Evolutionary conservation across 2,888 invertebrate species (phyloP).

Genomic region (Caenorhabditis sp.): DNA sequence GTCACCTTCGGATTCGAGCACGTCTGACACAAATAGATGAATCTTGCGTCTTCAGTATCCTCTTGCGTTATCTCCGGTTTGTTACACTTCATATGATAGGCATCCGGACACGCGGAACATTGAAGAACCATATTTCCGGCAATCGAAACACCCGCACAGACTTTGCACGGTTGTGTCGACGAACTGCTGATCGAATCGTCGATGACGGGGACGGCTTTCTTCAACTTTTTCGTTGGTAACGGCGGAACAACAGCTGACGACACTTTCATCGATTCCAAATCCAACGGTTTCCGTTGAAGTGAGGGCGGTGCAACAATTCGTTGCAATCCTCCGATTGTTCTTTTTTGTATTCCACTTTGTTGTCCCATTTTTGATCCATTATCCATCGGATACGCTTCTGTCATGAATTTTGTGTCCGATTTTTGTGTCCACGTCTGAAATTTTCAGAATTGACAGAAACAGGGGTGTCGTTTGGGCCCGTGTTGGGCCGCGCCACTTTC

Average conservation of each 20-base stretch:
- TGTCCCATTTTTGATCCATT: not conserved
- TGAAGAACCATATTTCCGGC: conserved; percentile 24
- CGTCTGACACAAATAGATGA: conserved; percentile 16
- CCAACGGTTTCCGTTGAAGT: not conserved
- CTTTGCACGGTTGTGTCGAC: conserved; percentile 24
- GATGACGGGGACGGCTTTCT: conserved; percentile 37
- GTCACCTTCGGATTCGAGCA: conserved; percentile 6
- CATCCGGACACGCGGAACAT: conserved; percentile 16
- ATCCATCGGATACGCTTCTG: not conserved
- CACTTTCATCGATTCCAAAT: not conserved
- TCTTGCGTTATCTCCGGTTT: conserved; percentile 25
- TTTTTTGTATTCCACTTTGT: not conserved
- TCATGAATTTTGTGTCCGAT: not conserved
- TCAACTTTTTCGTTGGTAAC: conserved; percentile 15
- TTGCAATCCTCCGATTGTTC: not conserved
- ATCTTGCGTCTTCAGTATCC: conserved; percentile 18
- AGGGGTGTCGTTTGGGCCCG: not conserved
- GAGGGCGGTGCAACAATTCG: not conserved
- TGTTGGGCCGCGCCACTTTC: no score
- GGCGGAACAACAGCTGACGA: not conserved
- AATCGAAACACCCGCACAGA: conserved; percentile 17
- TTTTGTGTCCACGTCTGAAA: not conserved
- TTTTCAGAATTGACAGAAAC: conserved; percentile 4
- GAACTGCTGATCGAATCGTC: conserved; percentile 34
- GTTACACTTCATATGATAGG: conserved; percentile 14